Evolutionary conservation across 1,140 invertebrate genomes (phyloP).

Genomic region (Trachelipus rathkii): DNA sequence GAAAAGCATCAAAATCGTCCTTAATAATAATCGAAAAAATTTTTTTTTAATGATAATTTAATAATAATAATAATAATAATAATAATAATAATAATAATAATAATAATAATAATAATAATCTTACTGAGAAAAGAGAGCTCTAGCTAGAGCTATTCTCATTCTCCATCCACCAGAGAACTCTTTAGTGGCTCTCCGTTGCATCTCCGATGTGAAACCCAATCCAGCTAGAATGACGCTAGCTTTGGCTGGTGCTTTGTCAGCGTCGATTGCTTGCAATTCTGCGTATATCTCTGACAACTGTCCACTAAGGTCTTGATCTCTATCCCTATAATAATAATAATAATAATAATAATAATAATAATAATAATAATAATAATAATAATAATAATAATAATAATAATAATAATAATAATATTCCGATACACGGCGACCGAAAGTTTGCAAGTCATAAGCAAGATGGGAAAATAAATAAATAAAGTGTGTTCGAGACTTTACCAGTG

Average conservation of each 20-base stretch:
- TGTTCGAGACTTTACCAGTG: too few relatives aligned
- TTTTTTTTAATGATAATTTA: too few relatives aligned
- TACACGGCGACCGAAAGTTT: too few relatives aligned
- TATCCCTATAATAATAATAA: constrained; percentile 51
- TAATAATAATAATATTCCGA: neutral
- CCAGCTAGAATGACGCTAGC: constrained; percentile 92
- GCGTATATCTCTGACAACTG: constrained; percentile 79
- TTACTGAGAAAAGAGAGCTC: constrained; percentile 64
- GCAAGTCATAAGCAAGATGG: too few relatives aligned
- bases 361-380: neutral
- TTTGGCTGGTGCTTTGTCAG: constrained; percentile 92
- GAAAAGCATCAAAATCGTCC: too few relatives aligned
- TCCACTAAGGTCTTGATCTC: constrained; percentile 61
- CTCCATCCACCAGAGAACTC: constrained; percentile 97
- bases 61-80: too few relatives aligned
- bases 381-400: neutral
- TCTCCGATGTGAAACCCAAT: constrained; percentile 88
- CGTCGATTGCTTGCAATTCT: constrained; percentile 91
- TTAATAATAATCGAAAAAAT: too few relatives aligned
- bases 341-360: neutral
- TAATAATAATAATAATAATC: neutral
- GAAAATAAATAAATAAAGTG: too few relatives aligned
- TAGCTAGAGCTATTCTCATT: constrained; percentile 94
- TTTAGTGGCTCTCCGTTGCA: constrained; percentile 91
- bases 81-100: too few relatives aligned